phyloP scores from a whole-genome alignment of 2,888 invertebrate genomes.

The Callimorpha dominula region DNA sequence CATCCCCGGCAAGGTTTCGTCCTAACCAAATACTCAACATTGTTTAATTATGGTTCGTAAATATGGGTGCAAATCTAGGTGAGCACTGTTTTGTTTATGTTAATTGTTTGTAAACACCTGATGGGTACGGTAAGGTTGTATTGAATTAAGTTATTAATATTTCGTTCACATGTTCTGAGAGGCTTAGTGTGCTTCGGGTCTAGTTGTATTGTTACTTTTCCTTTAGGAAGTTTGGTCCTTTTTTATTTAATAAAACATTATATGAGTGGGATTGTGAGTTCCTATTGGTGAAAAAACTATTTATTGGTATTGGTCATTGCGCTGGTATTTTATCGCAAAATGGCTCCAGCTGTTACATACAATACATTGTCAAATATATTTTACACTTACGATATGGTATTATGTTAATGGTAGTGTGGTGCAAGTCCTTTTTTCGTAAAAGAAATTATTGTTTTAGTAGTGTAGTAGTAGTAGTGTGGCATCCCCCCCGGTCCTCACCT shows the following conservation, averaged over 20 bases:
- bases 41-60: slow-evolving; percentile 45
- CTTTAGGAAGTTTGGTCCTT: not conserved
- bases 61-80: slow-evolving; percentile 36
- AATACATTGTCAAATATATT: not conserved
- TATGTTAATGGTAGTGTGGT: too few species aligned
- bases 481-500: too few species aligned
- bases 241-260: not conserved
- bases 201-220: not conserved
- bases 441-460: too few species aligned
- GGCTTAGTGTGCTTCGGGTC: not conserved
- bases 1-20: slow-evolving; percentile 23
- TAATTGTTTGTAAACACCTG: slow-evolving; percentile 34
- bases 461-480: too few species aligned
- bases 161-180: slow-evolving; percentile 8
- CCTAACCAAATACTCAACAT: slow-evolving; percentile 51
- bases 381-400: not conserved
- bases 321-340: not conserved
- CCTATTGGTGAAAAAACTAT: not conserved
- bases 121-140: slow-evolving; percentile 13
- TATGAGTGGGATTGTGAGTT: not conserved
- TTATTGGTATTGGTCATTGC: not conserved
- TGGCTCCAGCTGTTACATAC: too few species aligned
- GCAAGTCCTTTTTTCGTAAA: too few species aligned
- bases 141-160: slow-evolving; percentile 24
- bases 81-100: slow-evolving; percentile 44